A percentile compares a stretch with the other conserved stretches of the same genome.
Evolutionary conservation across 2,888 invertebrate species (phyloP).

Genomic region (Nemotelus pantherinus): DNA sequence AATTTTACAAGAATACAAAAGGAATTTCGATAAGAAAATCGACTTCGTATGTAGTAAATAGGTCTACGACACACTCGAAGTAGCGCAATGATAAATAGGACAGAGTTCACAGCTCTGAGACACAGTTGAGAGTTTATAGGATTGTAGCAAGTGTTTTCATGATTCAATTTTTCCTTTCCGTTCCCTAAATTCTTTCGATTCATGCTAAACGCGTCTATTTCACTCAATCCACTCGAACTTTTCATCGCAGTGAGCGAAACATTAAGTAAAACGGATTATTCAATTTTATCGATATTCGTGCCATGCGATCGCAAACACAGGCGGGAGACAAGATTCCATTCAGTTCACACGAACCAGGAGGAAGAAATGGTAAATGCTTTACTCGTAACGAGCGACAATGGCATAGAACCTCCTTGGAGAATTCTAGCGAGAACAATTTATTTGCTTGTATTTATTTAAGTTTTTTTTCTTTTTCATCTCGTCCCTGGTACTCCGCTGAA

Average conservation of each 20-base stretch:
- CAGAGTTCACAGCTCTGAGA: not conserved
- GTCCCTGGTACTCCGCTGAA: not conserved
- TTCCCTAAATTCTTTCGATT: constrained; percentile 18
- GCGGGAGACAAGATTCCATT: constrained; percentile 2
- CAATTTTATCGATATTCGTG: constrained; percentile 34
- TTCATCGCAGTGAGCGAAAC: constrained; percentile 9
- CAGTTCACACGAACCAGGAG: not conserved
- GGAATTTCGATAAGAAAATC: constrained; percentile 26
- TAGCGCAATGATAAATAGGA: not conserved
- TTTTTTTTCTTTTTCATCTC: not conserved
- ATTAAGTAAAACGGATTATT: constrained; percentile 36
- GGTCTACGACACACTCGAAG: constrained; percentile 2
- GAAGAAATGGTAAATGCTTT: constrained; percentile 22
- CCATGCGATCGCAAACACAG: constrained; percentile 23
- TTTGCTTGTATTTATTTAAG: constrained; percentile 21
- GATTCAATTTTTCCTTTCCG: not conserved
- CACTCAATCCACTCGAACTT: constrained; percentile 14
- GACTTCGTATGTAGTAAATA: constrained; percentile 21
- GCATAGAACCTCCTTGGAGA: constrained; percentile 12
- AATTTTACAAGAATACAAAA: constrained; percentile 27
- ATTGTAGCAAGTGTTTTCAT: not conserved
- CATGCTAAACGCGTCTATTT: constrained; percentile 17
- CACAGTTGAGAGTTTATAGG: not conserved
- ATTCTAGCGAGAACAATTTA: constrained; percentile 19
- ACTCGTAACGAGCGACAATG: constrained; percentile 24